A percentile compares a stretch with the other conserved stretches of the same genome.
Conservation (phyloP, 2,113 vertebrate genomes). For the Dicaeum eximium region DNA sequence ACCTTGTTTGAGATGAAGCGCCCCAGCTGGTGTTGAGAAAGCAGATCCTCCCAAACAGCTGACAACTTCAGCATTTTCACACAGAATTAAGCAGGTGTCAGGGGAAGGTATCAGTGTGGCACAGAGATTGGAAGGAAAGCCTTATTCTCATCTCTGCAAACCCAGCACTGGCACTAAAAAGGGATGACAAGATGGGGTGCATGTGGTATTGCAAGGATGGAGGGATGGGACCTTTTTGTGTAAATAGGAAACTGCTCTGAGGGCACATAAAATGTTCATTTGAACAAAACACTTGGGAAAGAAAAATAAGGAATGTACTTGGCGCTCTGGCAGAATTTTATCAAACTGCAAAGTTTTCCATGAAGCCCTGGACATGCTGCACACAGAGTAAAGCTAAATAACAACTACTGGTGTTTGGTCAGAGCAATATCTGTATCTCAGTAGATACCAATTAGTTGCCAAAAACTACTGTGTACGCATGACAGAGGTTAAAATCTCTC, state of each 20-base stretch:
- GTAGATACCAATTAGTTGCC: neutral
- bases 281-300: neutral
- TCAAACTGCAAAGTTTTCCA: neutral
- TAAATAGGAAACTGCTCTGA: neutral
- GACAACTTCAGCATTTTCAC: neutral
- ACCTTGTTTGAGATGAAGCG: neutral
- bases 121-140: neutral
- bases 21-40: neutral
- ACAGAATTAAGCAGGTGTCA: neutral
- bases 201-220: neutral
- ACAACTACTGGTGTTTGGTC: neutral
- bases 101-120: neutral
- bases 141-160: neutral
- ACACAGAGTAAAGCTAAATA: neutral
- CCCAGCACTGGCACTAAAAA: neutral
- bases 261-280: neutral
- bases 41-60: neutral
- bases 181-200: neutral
- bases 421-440: neutral
- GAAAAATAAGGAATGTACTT: neutral
- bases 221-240: neutral
- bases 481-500: slow-evolving; percentile 57
- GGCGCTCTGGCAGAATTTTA: neutral
- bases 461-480: slow-evolving; percentile 16
- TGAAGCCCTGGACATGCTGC: neutral